These are phyloP conservation scores for Tragopan temminckii DNA, from an alignment of 2,797 vertebrate species.

Conservation along the genomic window DNA sequence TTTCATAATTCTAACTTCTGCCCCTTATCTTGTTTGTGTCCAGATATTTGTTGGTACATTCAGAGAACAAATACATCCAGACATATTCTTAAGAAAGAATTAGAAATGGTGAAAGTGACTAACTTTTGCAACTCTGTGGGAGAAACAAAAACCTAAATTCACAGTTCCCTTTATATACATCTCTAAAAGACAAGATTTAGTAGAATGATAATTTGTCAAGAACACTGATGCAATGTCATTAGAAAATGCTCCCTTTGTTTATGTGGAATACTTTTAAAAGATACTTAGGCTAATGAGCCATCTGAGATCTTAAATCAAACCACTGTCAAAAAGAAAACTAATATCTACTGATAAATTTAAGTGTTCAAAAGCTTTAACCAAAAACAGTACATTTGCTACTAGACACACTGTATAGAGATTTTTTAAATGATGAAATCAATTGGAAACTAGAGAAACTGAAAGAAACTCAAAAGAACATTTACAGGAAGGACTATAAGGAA, in stretches of 20 bases:
- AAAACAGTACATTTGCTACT: background rate
- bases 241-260: background rate
- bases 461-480: background rate
- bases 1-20: background rate
- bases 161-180: background rate
- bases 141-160: background rate
- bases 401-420: background rate
- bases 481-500: no score
- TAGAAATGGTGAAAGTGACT: background rate
- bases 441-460: background rate
- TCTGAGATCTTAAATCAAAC: background rate
- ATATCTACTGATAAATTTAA: background rate
- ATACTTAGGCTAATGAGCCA: background rate
- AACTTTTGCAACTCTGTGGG: background rate
- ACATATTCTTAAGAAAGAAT: background rate
- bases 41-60: background rate
- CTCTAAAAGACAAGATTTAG: background rate
- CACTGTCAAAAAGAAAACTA: background rate
- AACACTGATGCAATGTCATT: background rate
- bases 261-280: background rate
- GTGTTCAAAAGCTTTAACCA: background rate
- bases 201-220: background rate
- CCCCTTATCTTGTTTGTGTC: background rate
- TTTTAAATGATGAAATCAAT: background rate
- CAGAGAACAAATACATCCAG: background rate